phyloP scores from a whole-genome alignment of 2,888 invertebrate genomes.

The Metopia argyrocephala region DNA sequence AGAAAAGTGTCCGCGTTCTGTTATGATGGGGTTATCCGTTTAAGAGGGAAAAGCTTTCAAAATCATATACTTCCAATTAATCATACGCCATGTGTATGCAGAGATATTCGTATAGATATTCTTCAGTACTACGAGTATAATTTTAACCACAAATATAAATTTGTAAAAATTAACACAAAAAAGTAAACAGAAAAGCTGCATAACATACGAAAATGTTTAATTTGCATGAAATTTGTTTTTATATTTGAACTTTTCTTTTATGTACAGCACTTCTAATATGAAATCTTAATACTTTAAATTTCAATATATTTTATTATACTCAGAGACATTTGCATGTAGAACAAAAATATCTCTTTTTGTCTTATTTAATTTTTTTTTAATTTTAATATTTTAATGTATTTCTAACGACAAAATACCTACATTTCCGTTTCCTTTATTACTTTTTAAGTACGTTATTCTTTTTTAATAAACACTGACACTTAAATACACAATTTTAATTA shows the following conservation, averaged over 20 bases:
- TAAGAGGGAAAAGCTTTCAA: too few species aligned
- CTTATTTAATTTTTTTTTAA: too few species aligned
- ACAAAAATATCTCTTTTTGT: too few species aligned
- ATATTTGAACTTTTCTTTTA: neutral
- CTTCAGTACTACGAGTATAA: too few species aligned
- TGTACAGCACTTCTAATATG: neutral
- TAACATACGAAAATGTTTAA: neutral
- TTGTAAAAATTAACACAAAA: neutral
- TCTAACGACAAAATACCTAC: conserved; percentile 37
- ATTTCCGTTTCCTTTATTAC: conserved; percentile 55
- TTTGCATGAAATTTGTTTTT: neutral
- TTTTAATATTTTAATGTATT: neutral
- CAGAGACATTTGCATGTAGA: too few species aligned
- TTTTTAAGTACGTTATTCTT: neutral
- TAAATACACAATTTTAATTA: neutral
- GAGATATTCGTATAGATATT: too few species aligned
- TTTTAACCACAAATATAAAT: neutral
- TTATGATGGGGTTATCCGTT: too few species aligned
- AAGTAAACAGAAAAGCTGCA: too few species aligned
- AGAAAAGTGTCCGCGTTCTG: too few species aligned
- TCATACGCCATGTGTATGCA: too few species aligned
- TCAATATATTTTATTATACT: neutral
- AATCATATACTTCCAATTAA: too few species aligned
- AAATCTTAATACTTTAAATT: neutral
- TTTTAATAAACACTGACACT: neutral